Evolutionary conservation across 2,113 vertebrate genomes (phyloP).

Genomic region (Phylloscopus trochilus): DNA sequence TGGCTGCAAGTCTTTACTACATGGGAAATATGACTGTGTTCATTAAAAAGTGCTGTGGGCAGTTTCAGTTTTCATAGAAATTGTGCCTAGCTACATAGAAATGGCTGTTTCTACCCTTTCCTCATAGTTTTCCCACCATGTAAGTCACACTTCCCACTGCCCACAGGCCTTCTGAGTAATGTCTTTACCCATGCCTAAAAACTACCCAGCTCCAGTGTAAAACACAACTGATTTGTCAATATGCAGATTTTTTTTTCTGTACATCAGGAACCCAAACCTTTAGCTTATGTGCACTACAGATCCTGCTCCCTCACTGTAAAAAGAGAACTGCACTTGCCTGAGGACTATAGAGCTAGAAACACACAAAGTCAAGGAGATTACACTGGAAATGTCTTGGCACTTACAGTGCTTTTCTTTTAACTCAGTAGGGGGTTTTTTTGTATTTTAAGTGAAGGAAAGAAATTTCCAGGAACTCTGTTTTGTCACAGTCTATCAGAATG

Average conservation of each 20-base stretch:
- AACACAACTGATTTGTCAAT: not conserved
- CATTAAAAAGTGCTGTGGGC: not conserved
- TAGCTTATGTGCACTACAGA: not conserved
- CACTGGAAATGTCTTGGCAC: not conserved
- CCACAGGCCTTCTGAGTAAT: not conserved
- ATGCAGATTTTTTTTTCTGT: not conserved
- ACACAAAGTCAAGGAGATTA: not conserved
- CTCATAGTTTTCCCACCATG: not conserved
- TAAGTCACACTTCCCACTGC: not conserved
- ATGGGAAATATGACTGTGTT: not conserved
- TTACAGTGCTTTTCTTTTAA: not conserved
- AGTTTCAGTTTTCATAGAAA: not conserved
- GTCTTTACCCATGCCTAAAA: not conserved
- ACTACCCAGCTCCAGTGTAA: not conserved
- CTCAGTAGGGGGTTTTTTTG: not conserved
- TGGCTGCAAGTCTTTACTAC: not conserved
- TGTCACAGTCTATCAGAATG: not conserved
- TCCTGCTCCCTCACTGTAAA: not conserved
- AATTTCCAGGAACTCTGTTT: not conserved
- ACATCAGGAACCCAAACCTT: not conserved
- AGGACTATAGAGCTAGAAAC: not conserved
- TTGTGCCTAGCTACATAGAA: not conserved
- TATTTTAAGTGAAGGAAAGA: not conserved
- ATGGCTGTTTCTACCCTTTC: not conserved
- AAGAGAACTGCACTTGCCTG: not conserved